phyloP scores from a whole-genome alignment of 1,140 invertebrate species.

The Varroa destructor region DNA sequence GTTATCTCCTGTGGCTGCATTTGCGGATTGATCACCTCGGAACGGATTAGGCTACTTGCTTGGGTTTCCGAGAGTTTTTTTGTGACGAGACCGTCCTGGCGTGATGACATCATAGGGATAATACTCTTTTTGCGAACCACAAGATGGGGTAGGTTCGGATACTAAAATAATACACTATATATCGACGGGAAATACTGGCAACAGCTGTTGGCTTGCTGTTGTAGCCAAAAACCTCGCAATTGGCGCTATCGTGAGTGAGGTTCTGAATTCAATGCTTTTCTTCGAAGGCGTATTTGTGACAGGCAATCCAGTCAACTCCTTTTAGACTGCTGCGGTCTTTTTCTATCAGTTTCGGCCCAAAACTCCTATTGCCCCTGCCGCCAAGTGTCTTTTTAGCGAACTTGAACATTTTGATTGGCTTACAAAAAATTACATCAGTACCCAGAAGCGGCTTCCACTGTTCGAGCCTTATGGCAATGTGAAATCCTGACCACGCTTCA shows the following conservation, averaged over 20 bases:
- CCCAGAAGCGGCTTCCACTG: conserved; percentile 33
- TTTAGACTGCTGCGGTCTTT: conserved; percentile 5
- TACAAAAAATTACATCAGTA: conserved; percentile 32
- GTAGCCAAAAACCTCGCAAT: conserved; percentile 30
- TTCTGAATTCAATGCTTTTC: conserved; percentile 33
- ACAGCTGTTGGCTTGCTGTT: conserved; percentile 33
- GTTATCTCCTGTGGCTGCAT: conserved; percentile 36
- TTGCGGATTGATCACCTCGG: conserved; percentile 36
- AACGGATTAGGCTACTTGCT: conserved; percentile 34
- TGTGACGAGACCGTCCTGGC: background rate
- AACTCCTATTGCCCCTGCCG: background rate
- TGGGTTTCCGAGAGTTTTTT: conserved; percentile 32
- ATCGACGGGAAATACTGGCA: conserved; percentile 36
- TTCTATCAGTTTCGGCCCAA: conserved; percentile 13
- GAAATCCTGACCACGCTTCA: conserved; percentile 34
- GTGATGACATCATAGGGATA: conserved; percentile 30
- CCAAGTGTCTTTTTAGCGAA: conserved; percentile 28
- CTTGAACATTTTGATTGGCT: conserved; percentile 20
- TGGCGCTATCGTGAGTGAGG: conserved; percentile 31
- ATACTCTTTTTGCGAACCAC: background rate
- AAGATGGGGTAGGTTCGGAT: conserved; percentile 1
- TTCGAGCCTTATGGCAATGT: conserved; percentile 32
- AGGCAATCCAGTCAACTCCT: too few relatives aligned
- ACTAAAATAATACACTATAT: conserved; percentile 6
- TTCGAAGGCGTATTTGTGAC: conserved; percentile 27